These are phyloP conservation scores for Brachionichthys hirsutus DNA, from an alignment of 2,113 vertebrate species.

Conservation along the genomic window DNA sequence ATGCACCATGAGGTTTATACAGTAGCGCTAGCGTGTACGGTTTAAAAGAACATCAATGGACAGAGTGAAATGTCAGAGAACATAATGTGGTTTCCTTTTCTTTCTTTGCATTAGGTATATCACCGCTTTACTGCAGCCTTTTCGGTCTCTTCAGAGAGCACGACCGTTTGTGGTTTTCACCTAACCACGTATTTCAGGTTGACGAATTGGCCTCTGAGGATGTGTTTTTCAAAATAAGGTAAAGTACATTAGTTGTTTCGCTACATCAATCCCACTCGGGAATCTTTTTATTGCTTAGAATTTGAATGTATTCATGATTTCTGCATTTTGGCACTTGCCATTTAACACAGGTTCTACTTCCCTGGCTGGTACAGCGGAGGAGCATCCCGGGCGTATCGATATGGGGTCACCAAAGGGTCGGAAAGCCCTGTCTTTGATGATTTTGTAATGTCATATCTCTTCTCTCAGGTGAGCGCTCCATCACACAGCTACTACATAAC, in stretches of 20 bases:
- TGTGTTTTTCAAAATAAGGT: slow-evolving; percentile 89
- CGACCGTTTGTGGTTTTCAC: slow-evolving; percentile 90
- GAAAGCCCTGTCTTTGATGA: slow-evolving; percentile 93
- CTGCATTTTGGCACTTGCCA: not conserved
- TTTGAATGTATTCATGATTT: not conserved
- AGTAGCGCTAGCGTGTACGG: not conserved
- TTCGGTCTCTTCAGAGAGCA: slow-evolving; percentile 89
- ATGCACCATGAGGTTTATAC: no score
- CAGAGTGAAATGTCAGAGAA: not conserved
- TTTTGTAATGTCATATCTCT: slow-evolving; percentile 90
- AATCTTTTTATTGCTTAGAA: not conserved
- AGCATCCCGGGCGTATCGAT: slow-evolving; percentile 84
- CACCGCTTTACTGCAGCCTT: slow-evolving; percentile 88
- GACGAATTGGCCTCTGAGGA: slow-evolving; percentile 81
- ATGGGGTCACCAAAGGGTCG: slow-evolving; percentile 85
- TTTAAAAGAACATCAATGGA: not conserved
- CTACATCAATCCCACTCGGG: not conserved
- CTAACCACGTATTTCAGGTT: slow-evolving; percentile 90
- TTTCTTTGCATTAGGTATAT: slow-evolving; percentile 79
- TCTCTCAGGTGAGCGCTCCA: slow-evolving; percentile 84
- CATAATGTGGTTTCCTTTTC: not conserved
- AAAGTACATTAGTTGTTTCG: not conserved
- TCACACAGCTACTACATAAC: not conserved
- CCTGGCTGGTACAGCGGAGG: slow-evolving; percentile 91
- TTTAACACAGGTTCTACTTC: slow-evolving; percentile 88